Evolutionary conservation across 2,113 vertebrate species (phyloP), one percentile per base, ranked within the genome.

Genomic region (Chinchilla lanigera): DNA sequence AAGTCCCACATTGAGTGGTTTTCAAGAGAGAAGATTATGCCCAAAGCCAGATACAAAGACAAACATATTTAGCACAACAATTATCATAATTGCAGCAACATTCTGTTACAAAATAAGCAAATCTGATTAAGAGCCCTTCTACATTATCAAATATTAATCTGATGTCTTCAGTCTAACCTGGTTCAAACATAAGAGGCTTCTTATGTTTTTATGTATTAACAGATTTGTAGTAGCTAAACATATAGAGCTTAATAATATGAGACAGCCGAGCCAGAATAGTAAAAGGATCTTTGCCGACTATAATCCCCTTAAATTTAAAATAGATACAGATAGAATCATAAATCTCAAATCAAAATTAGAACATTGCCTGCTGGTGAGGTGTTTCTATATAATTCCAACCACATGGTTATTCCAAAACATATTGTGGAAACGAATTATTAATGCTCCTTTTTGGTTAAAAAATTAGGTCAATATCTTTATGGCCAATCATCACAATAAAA

Each of bases 81-180:
- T 99, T 99, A 99, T 99, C 98, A 99, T 99, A 99, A 99, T 99
- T 99, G 99, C 99, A 99, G 99, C 99, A 99, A 99, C 99, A 99
- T 99, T 99, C 99, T 98, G 98, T 98, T 95, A 98, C 98, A 98
- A 99, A 99, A 99, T 99, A 99, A 99, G 99, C 99, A 99, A 98
- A 99, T 99, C 99, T 99, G 99, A 99, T 99, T 99, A 99, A 99
- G 99, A 98, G 98, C 99, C 99, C 99, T 99, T 99, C 99, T 99
- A 97, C 98, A 98, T 99, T 99, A 99, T 99, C 99, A 99, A 99
- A 99, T 99, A 99, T 99, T 99, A 99, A 99, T 99, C 99, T 99
- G 98, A 98, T 99, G 99, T 99, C 99, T 99, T 99, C 98, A 95
- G 98, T 99, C 98, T 99, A 99, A 99, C 99, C 99, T 99, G 99